Conservation (phyloP, 2,113 vertebrate genomes). For the Poecile atricapillus region DNA sequence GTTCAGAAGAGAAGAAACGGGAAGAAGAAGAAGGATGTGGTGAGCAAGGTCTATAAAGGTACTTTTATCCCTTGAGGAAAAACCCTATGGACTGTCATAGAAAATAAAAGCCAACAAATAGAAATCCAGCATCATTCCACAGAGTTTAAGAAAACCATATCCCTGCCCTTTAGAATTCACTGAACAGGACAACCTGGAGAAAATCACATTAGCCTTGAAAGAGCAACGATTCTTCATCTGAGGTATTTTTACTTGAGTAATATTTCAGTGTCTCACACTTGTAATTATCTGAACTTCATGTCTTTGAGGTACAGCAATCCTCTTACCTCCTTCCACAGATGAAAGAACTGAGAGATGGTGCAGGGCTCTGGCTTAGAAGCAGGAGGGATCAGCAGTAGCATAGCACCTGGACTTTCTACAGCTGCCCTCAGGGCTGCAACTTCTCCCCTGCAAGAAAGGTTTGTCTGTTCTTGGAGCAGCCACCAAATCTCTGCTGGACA, state of each 20-base stretch:
- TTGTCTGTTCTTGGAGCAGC: not conserved
- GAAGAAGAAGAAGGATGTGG: not conserved
- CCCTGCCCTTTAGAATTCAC: not conserved
- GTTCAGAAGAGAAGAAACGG: not conserved
- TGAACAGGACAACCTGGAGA: not conserved
- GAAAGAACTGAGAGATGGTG: not conserved
- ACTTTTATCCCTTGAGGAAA: not conserved
- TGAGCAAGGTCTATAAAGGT: not conserved
- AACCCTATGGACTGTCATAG: not conserved
- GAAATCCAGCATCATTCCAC: not conserved
- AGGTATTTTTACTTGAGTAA: not conserved
- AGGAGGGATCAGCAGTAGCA: not conserved
- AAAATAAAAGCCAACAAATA: constrained; percentile 11
- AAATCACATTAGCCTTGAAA: constrained; percentile 12
- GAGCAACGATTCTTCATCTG: constrained; percentile 3
- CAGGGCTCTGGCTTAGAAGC: not conserved
- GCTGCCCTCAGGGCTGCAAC: not conserved
- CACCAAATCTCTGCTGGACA: not conserved
- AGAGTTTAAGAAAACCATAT: not conserved
- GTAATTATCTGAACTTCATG: not conserved
- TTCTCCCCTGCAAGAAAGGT: not conserved
- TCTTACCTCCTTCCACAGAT: not conserved
- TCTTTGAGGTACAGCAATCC: not conserved
- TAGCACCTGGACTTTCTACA: not conserved
- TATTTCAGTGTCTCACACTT: not conserved